Conservation (phyloP, 1,140 invertebrate species). For the Ostrea denselamellosa region DNA sequence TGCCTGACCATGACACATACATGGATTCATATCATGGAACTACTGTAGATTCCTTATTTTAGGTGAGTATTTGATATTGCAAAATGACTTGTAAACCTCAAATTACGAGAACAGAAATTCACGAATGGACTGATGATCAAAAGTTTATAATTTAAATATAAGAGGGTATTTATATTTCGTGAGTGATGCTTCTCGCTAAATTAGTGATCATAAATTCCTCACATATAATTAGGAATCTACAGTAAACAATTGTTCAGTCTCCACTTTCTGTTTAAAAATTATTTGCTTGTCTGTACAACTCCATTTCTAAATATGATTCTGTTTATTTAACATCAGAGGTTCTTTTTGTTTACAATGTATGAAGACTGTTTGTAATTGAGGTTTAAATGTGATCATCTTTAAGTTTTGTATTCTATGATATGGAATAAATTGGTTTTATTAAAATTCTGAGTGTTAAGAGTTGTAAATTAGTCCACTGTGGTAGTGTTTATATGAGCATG, state of each 20-base stretch:
- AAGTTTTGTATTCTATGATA: slow-evolving; percentile 33
- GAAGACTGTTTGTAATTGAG: neutral
- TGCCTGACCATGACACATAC: neutral
- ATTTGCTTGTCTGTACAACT: neutral
- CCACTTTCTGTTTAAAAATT: neutral
- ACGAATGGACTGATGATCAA: no score
- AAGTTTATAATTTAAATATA: no score
- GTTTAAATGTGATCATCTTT: slow-evolving; percentile 25
- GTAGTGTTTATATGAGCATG: no score
- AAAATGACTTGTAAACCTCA: no score
- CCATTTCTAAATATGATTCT: neutral
- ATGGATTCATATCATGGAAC: neutral
- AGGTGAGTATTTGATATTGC: no score
- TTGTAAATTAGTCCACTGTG: no score
- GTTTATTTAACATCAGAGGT: neutral
- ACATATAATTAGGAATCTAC: no score
- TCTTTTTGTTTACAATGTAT: neutral
- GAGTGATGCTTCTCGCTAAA: no score
- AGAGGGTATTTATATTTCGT: no score
- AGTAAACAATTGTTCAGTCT: neutral
- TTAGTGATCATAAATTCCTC: no score
- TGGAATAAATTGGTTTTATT: slow-evolving; percentile 37
- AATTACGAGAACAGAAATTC: no score
- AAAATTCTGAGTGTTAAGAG: neutral
- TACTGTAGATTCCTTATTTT: no score